Evolutionary conservation across 2,888 invertebrate species (phyloP), one percentile per base, ranked within the genome.

Genomic region (Spicauda simplicius): DNA sequence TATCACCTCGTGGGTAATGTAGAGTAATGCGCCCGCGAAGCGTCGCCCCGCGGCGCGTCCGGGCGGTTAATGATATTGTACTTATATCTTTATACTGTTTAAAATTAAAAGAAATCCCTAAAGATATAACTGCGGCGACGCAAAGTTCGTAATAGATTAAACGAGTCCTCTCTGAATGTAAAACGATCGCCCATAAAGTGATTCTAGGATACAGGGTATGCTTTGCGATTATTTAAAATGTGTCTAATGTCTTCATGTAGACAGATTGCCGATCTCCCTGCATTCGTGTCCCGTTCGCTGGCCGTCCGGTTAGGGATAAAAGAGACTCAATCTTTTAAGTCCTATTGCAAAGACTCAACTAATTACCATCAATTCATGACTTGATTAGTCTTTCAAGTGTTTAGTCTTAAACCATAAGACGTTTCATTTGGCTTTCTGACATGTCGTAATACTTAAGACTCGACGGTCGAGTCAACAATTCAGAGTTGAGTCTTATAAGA

Each of bases 171-270:
- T 90, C 91, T 87, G 90, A 91, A 90, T 90, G 86, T 88, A 88
- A 90, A 87, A 88, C 88, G 85, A 93, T 92, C 90, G 94, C 94
- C 94, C 94, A 94, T 94, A 94, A 94, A 95, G 96, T 96, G 96
- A 96, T 95, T 95, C 95, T 96, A 97, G 97, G 97, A 97, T 97
- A 97, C 97, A 97, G 97, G 97, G 97, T 97, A 97, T 96, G 96
- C 96, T 96, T 97, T 96, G 96, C 96, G 96, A 96, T 96, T 97
- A 96, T 96, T 96, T 96, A 95, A 94, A 45, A 95, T 95, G 94
- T 95, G 87, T 92, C 91, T 91, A 95, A 93, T 89, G 88, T 93
- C 93, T 87, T 90, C 89, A 88, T 84, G 86, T 88, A 86, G 91
- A 89, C 92, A 90, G 86, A 77, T 83, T 82, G 87, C 87, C 89